Percentiles rank a stretch among this genome's conserved stretches.
These are phyloP conservation scores for Xanthia icteritia DNA, from an alignment of 2,888 invertebrate genomes.

Conservation along the genomic window DNA sequence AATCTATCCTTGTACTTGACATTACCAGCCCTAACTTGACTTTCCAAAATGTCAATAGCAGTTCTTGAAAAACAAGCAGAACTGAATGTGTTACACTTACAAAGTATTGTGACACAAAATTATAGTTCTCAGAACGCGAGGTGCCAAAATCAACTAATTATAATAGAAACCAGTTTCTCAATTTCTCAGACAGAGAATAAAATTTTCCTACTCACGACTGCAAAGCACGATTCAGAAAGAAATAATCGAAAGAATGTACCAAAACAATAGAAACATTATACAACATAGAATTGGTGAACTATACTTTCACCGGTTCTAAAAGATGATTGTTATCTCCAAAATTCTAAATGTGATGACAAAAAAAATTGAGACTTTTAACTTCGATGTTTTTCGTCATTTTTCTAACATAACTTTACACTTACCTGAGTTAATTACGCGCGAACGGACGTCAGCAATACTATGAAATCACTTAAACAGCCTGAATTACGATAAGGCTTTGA, in stretches of 20 bases:
- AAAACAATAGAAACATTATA: constrained; percentile 71
- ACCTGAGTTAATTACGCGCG: constrained; percentile 77
- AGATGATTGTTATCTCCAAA: constrained; percentile 69
- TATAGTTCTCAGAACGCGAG: constrained; percentile 27
- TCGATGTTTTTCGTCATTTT: constrained; percentile 53
- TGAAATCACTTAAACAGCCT: constrained; percentile 77
- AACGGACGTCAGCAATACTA: constrained; percentile 74
- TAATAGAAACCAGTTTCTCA: constrained; percentile 63
- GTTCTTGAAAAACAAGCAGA: constrained; percentile 28
- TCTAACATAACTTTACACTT: constrained; percentile 71
- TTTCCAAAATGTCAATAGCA: constrained; percentile 24
- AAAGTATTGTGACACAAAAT: constrained; percentile 34
- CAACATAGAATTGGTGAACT: constrained; percentile 61
- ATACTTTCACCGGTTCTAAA: constrained; percentile 73
- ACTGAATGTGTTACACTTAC: constrained; percentile 23
- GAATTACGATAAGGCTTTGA: constrained; percentile 78
- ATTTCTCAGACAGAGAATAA: constrained; percentile 42
- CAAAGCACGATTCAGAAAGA: constrained; percentile 50
- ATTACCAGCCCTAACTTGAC: constrained; percentile 24
- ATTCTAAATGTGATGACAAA: constrained; percentile 49
- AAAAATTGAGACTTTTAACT: constrained; percentile 54
- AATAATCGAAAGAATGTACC: constrained; percentile 64
- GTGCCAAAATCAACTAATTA: constrained; percentile 36
- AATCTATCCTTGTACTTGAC: constrained; percentile 11
- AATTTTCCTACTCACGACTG: constrained; percentile 40